A percentile compares a stretch with the other conserved stretches of the same genome.
Conservation (phyloP, 2,888 invertebrate species). For the Drosophila prostipennis region DNA sequence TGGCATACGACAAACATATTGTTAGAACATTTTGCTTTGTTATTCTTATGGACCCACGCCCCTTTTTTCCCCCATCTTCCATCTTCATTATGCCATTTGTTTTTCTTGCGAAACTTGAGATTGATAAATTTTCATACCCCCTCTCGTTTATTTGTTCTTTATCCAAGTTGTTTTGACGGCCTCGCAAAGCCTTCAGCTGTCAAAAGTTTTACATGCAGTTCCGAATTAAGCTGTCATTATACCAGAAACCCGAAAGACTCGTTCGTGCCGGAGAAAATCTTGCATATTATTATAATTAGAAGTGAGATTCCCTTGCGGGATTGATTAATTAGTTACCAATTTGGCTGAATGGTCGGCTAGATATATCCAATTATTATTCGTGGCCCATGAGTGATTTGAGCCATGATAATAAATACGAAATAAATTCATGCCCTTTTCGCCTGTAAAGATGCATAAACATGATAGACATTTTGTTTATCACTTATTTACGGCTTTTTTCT, state of each 20-base stretch:
- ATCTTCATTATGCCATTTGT: not conserved
- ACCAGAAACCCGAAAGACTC: constrained; percentile 13
- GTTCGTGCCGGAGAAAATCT: constrained; percentile 9
- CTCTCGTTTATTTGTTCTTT: constrained; percentile 2
- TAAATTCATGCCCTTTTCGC: constrained; percentile 2
- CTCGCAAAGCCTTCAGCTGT: constrained; percentile 29
- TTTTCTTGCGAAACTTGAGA: constrained; percentile 7
- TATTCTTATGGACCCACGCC: too few species aligned
- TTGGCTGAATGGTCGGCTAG: not conserved
- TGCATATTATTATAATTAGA: constrained; percentile 27
- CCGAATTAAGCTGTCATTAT: constrained; percentile 46
- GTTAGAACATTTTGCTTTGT: not conserved
- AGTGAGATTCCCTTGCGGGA: constrained; percentile 5
- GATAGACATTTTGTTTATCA: not conserved
- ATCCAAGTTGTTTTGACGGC: constrained; percentile 38
- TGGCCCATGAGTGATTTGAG: not conserved
- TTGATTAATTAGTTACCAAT: constrained; percentile 19
- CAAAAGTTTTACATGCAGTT: constrained; percentile 28
- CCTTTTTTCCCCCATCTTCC: not conserved
- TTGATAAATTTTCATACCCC: constrained; percentile 7
- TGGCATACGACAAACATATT: too few species aligned
- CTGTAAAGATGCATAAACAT: not conserved
- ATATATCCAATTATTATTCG: not conserved
- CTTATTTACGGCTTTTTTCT: constrained; percentile 18
- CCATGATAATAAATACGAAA: constrained; percentile 3